A percentile compares a stretch with the other conserved stretches of the same genome.
Evolutionary conservation across 2,797 vertebrate genomes (phyloP).

Genomic region (Sphaeramia orbicularis): DNA sequence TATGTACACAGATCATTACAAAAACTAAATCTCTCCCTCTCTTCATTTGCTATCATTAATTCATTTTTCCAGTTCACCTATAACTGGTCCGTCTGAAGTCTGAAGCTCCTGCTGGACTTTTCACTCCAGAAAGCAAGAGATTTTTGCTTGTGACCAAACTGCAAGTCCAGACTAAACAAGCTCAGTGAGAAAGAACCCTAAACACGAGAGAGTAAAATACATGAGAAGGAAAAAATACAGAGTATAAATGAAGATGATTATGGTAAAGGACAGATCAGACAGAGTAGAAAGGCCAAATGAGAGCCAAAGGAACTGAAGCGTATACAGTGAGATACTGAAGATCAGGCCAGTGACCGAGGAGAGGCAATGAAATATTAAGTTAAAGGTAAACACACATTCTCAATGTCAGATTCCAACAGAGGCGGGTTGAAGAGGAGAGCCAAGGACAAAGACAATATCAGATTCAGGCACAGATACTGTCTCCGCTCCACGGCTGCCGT

Average conservation of each 20-base stretch:
- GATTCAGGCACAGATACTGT: slow-evolving; percentile 51
- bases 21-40: too few species aligned
- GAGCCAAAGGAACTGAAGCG: slow-evolving; percentile 13
- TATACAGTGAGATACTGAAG: slow-evolving; percentile 1
- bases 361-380: slow-evolving; percentile 47
- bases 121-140: too few species aligned
- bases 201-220: too few species aligned
- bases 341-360: slow-evolving; percentile 22
- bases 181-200: slow-evolving; percentile 5
- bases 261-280: slow-evolving; percentile 19
- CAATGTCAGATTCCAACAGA: slow-evolving; percentile 48
- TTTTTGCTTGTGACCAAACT: too few species aligned
- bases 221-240: slow-evolving; percentile 6
- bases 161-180: too few species aligned
- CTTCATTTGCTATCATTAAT: too few species aligned
- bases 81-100: too few species aligned
- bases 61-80: too few species aligned
- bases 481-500: slow-evolving; percentile 27
- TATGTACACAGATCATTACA: too few species aligned
- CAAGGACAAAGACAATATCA: slow-evolving; percentile 60
- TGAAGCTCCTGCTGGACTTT: too few species aligned
- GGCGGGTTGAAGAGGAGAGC: slow-evolving; percentile 28
- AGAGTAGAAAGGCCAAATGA: slow-evolving; percentile 25
- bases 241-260: slow-evolving; percentile 2
- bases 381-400: slow-evolving; percentile 45